Evolutionary conservation across 2,888 invertebrate genomes (phyloP).

Genomic region (Tuberolachnus salignus): DNA sequence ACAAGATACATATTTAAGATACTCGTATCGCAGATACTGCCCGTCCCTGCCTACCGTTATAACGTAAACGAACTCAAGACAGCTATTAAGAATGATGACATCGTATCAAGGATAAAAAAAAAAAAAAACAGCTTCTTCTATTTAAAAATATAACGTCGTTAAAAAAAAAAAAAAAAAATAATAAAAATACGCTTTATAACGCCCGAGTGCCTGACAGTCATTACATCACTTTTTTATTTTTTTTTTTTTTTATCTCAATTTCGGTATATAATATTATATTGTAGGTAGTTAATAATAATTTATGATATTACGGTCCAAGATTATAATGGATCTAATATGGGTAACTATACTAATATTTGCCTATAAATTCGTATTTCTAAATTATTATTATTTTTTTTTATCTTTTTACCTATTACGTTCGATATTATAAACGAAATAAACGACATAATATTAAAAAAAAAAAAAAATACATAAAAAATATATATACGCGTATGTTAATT

Average conservation of each 20-base stretch:
- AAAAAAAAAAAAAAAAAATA: too few species aligned
- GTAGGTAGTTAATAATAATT: neutral
- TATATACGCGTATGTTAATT: neutral
- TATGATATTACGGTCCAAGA: neutral
- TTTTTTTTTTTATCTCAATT: constrained; percentile 15
- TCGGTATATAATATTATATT: neutral
- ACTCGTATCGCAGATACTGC: too few species aligned
- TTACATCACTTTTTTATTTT: constrained; percentile 5
- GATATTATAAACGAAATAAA: neutral
- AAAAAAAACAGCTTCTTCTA: neutral
- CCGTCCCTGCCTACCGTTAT: too few species aligned
- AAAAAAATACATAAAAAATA: too few species aligned
- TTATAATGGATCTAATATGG: neutral
- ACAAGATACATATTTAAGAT: too few species aligned
- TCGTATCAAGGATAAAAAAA: neutral
- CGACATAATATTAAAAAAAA: too few species aligned
- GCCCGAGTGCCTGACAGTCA: neutral
- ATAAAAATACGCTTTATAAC: too few species aligned
- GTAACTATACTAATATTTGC: neutral
- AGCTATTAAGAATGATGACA: constrained; percentile 11
- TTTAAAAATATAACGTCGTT: neutral
- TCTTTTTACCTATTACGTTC: neutral
- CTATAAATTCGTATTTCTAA: neutral
- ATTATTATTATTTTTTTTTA: neutral
- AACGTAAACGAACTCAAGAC: neutral